These are phyloP conservation scores for Hemistola chrysoprasaria DNA, from an alignment of 2,888 invertebrate genomes.

Conservation along the genomic window DNA sequence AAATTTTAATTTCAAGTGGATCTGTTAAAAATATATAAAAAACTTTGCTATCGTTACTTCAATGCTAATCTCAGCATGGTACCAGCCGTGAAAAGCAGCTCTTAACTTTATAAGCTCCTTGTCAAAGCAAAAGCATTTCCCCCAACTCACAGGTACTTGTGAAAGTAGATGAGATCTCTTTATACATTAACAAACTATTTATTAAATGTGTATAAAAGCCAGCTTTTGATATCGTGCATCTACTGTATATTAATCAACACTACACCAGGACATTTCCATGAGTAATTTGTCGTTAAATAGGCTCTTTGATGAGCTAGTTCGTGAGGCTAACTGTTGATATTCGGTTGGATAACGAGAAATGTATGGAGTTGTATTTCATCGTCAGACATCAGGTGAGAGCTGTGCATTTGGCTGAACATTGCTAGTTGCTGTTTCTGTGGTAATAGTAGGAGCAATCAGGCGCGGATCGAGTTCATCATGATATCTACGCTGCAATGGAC, in stretches of 20 bases:
- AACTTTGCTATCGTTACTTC: too few relatives aligned
- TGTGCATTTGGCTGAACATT: constrained; percentile 1
- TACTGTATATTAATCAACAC: constrained; percentile 16
- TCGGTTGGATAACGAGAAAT: constrained; percentile 4
- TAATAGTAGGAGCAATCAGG: constrained; percentile 11
- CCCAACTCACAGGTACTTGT: not conserved
- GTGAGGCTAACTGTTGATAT: constrained; percentile 12
- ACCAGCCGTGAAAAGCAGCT: constrained; percentile 5
- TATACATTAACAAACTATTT: too few relatives aligned
- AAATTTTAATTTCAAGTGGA: too few relatives aligned
- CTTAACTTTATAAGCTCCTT: too few relatives aligned
- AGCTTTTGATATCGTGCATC: constrained; percentile 32
- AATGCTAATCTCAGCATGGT: constrained; percentile 2
- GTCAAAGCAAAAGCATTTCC: constrained; percentile 3
- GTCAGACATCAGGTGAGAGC: constrained; percentile 2
- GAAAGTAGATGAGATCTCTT: too few relatives aligned
- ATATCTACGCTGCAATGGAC: constrained; percentile 7
- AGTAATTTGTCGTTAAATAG: constrained; percentile 16
- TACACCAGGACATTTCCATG: constrained; percentile 6
- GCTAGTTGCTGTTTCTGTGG: not conserved
- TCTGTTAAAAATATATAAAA: too few relatives aligned
- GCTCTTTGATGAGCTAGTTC: constrained; percentile 15
- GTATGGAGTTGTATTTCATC: constrained; percentile 5
- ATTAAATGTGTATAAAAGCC: constrained; percentile 1
- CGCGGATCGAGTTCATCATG: constrained; percentile 5